These are phyloP conservation scores for human (Homo sapiens) DNA, from an alignment of 2,113 vertebrate species.

Conservation along the genomic window DNA sequence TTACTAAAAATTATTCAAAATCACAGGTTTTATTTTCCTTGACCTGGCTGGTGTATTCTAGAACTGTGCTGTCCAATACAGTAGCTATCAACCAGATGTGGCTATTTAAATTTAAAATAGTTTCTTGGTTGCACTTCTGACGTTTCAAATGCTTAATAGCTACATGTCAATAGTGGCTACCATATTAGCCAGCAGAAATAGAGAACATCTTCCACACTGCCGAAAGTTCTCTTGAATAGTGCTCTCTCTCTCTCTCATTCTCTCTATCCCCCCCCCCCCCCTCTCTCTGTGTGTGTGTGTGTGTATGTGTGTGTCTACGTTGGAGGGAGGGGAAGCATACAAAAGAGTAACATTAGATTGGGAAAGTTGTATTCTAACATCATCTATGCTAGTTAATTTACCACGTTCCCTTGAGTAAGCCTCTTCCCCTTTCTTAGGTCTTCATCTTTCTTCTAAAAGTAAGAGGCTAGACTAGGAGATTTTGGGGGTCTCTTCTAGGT, in stretches of 20 bases:
- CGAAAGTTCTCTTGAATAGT: background rate
- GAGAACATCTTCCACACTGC: background rate
- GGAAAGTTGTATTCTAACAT: background rate
- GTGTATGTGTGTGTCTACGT: background rate
- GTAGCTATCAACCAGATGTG: background rate
- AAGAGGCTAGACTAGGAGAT: background rate
- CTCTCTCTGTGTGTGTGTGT: background rate
- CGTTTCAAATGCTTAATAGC: background rate
- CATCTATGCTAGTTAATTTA: background rate
- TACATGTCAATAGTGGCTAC: background rate
- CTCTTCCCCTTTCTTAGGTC: background rate
- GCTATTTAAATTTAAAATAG: conserved; percentile 18
- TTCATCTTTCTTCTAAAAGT: background rate
- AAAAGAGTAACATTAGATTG: background rate
- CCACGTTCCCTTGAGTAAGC: background rate
- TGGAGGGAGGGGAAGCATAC: background rate
- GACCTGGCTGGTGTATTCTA: background rate
- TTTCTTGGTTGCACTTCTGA: background rate
- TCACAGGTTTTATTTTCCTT: conserved; percentile 8
- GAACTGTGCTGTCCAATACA: background rate
- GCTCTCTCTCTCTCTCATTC: no score
- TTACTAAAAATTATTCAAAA: background rate
- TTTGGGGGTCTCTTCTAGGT: background rate
- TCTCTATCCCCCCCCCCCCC: no score
- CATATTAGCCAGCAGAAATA: background rate